Conservation (phyloP, 2,797 vertebrate species). For the Crenichthys baileyi region DNA sequence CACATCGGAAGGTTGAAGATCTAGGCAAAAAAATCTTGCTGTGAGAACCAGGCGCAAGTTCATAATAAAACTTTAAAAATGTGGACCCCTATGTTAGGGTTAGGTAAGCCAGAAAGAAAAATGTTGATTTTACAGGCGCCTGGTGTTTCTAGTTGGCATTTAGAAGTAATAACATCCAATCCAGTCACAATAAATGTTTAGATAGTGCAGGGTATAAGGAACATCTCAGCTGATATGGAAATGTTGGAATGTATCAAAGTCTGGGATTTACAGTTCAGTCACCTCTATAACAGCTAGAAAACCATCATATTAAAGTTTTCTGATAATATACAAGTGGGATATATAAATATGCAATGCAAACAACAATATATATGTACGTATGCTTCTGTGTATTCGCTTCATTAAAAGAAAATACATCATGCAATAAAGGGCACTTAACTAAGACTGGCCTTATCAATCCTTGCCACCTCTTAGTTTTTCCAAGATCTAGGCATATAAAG, state of each 20-base stretch:
- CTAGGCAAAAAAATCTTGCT: too few relatives aligned
- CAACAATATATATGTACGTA: neutral
- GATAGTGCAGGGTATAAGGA: neutral
- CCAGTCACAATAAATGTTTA: neutral
- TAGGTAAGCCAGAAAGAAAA: neutral
- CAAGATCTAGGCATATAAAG: conserved; percentile 21
- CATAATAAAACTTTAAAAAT: neutral
- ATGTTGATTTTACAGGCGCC: neutral
- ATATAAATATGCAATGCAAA: neutral
- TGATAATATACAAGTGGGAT: neutral
- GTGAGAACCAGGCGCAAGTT: too few relatives aligned
- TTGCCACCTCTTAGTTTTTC: conserved; percentile 19
- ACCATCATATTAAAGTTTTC: neutral
- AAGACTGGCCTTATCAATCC: conserved; percentile 1
- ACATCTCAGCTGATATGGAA: neutral
- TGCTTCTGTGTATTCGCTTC: neutral
- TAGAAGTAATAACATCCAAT: neutral
- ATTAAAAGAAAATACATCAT: conserved; percentile 14
- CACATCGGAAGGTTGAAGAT: too few relatives aligned
- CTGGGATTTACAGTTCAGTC: conserved; percentile 4
- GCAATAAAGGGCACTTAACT: conserved; percentile 4
- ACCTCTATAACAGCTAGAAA: neutral
- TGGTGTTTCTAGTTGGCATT: neutral
- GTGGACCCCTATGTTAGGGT: neutral
- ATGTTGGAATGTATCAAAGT: neutral